Percentiles rank a stretch among this genome's conserved stretches.
Evolutionary conservation across 2,888 invertebrate genomes (phyloP).

Genomic region (Noctua fimbriata): DNA sequence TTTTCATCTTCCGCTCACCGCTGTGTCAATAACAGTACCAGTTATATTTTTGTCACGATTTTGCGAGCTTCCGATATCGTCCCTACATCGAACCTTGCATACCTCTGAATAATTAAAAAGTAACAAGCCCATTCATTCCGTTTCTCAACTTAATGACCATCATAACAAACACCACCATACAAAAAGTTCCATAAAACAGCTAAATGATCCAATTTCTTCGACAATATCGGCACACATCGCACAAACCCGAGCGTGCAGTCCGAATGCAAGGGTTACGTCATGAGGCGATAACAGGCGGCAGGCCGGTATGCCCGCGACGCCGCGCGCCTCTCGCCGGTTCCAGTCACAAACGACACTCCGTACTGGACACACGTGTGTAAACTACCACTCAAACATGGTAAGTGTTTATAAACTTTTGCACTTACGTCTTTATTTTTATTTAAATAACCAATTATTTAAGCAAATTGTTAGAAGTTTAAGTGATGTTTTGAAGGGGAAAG

Average conservation of each 20-base stretch:
- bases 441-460: constrained; percentile 6
- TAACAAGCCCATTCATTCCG: constrained; percentile 18
- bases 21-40: not conserved
- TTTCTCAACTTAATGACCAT: constrained; percentile 34
- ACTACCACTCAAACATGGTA: constrained; percentile 67
- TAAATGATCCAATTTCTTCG: constrained; percentile 61
- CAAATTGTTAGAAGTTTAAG: constrained; percentile 4
- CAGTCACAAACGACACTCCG: constrained; percentile 66
- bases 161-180: constrained; percentile 36
- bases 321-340: constrained; percentile 31
- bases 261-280: constrained; percentile 82
- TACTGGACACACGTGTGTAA: constrained; percentile 64
- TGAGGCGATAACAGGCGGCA: constrained; percentile 73
- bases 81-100: not conserved
- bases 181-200: constrained; percentile 45
- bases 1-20: not conserved
- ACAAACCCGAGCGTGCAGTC: constrained; percentile 70
- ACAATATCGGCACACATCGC: constrained; percentile 56
- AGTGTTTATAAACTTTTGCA: constrained; percentile 76
- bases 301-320: constrained; percentile 58
- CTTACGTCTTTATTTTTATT: constrained; percentile 51
- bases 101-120: constrained; percentile 5
- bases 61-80: not conserved
- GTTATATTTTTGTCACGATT: not conserved
- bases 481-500: not conserved